Base-by-base conservation (phyloP, 2,797 vertebrate species). In the Zenarchopterus dispar region DNA sequence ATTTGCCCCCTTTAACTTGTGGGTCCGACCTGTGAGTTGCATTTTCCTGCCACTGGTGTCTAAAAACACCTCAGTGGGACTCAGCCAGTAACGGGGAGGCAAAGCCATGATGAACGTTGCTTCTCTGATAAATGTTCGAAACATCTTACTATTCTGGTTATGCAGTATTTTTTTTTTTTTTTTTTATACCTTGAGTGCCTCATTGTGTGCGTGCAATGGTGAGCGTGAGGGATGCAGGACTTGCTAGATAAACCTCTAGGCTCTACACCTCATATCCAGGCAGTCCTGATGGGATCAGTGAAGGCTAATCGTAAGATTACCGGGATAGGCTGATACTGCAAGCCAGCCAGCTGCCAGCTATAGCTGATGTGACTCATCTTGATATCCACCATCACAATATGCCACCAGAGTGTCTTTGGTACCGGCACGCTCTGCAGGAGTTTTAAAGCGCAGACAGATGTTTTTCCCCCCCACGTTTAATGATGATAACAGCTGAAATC, bases 281-380 rank as follows among this genome's bases (percentile, higher is more conserved):
- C 87, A 91, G 88, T 80, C 86, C 90, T 90, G 91, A 92, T 91
- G 87, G 87, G 90, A 92, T 92, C 85, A 90, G 78, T 80, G 83
- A 82, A 73, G 84, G 82, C 86, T 92, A 90, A 92, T 92, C 73
- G 68, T 81, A 76, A 86, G 89, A 88, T 92, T 90, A 91, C 85
- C 78, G 54, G 79, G 81, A 90, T 84, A 80, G 89, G 84, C 89
- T 89, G 84, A 90, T 90, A 84, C 72, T 86, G 86, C 79, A 82
- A 83, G 81, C 81, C 79, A 78, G 67, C 88, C 84, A 89, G 90
- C 88, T 89, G 91, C 84, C 82, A 73, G 70, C 73, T 74, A 24
- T 24, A 57, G 74, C 82, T 88, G 80, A 84, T 88, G 87, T 89
- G 88, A 88, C 89, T 89, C 87, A 88, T 91, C 84, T 75, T 70